These are phyloP conservation scores for Eristalinus aeneus DNA, from an alignment of 2,888 invertebrate species.

Conservation along the genomic window DNA sequence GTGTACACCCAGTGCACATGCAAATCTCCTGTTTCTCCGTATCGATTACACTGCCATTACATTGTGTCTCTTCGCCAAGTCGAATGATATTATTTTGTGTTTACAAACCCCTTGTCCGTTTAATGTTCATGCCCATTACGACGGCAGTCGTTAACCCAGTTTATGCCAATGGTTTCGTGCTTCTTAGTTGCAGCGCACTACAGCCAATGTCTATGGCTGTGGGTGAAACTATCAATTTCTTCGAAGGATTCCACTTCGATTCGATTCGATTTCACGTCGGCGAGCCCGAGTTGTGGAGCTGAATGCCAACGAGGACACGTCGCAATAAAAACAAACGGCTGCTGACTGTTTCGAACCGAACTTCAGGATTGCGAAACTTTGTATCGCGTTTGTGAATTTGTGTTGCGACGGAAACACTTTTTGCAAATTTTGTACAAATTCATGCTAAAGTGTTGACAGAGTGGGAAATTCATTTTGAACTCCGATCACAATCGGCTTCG, in stretches of 20 bases:
- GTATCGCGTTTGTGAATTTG: neutral
- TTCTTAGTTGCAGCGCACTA: neutral
- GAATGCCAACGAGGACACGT: neutral
- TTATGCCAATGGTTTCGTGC: slow-evolving; percentile 25
- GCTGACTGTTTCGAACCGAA: too few relatives aligned
- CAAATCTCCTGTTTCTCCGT: slow-evolving; percentile 6
- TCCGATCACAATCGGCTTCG: too few relatives aligned
- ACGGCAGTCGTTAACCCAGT: slow-evolving; percentile 42
- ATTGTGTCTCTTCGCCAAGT: neutral
- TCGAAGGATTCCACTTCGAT: neutral
- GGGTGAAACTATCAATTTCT: neutral
- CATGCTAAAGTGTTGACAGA: neutral
- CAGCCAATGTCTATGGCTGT: neutral
- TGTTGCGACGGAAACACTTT: too few relatives aligned
- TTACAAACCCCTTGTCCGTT: slow-evolving; percentile 1
- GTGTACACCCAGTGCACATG: slow-evolving; percentile 19
- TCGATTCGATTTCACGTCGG: neutral
- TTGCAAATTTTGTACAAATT: neutral
- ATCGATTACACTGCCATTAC: neutral
- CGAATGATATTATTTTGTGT: slow-evolving; percentile 12
- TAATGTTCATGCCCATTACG: neutral
- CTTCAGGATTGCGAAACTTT: neutral
- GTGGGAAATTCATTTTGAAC: too few relatives aligned
- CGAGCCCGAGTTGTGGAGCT: neutral
- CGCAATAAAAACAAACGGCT: neutral